Conservation (phyloP, 2,797 vertebrate genomes). For the Anguilla anguilla region DNA sequence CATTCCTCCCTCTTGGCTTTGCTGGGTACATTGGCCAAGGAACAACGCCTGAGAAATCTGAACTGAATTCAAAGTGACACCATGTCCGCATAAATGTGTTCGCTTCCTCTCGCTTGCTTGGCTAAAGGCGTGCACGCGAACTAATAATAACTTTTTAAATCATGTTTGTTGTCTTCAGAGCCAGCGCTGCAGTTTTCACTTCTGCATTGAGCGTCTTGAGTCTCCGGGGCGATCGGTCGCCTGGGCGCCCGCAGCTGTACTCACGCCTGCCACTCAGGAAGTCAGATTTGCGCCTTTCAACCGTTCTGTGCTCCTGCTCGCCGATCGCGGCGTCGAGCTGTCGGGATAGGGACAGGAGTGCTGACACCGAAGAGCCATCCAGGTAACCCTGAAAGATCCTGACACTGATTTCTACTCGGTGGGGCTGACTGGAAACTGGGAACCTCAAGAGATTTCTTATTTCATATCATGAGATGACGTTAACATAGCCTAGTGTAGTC, state of each 20-base stretch:
- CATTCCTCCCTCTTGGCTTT: too few relatives aligned
- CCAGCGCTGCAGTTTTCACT: constrained; percentile 50
- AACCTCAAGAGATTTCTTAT: background rate
- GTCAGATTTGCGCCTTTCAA: background rate
- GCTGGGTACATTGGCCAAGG: too few relatives aligned
- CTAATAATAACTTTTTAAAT: background rate
- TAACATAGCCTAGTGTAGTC: background rate
- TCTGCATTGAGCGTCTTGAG: constrained; percentile 45
- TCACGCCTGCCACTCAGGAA: background rate
- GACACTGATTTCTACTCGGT: background rate
- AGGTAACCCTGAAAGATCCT: background rate
- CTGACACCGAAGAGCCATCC: background rate
- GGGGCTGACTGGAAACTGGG: background rate
- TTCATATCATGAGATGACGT: background rate
- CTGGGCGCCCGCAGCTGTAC: background rate
- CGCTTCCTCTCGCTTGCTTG: background rate
- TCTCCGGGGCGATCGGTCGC: constrained; percentile 38
- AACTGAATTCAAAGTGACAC: too few relatives aligned
- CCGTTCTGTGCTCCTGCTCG: background rate
- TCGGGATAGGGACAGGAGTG: background rate
- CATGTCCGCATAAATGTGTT: background rate
- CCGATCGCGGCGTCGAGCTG: background rate
- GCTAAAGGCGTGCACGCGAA: background rate
- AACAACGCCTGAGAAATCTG: too few relatives aligned
- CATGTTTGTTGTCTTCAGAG: background rate